A percentile compares a stretch with the other conserved stretches of the same genome.
Conservation (phyloP, 1,140 invertebrate species). For the Tachypleus tridentatus region DNA sequence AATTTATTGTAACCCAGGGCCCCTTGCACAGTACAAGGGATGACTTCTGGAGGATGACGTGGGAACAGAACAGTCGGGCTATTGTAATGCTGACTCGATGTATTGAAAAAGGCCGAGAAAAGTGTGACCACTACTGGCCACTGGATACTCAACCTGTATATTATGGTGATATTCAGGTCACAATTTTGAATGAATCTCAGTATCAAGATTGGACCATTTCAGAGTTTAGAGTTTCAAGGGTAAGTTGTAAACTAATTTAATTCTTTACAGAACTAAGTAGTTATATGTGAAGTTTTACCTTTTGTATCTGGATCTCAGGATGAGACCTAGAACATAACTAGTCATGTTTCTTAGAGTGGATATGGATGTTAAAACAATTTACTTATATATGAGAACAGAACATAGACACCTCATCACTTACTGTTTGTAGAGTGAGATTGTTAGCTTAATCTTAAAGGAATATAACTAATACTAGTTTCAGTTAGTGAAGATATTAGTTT, state of each 20-base stretch:
- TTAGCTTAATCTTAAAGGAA: too few relatives aligned
- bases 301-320: too few relatives aligned
- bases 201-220: conserved; percentile 91
- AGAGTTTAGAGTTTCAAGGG: conserved; percentile 66
- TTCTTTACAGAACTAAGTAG: too few relatives aligned
- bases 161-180: conserved; percentile 90
- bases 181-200: conserved; percentile 77
- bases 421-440: too few relatives aligned
- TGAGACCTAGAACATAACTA: too few relatives aligned
- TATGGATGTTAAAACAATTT: too few relatives aligned
- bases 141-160: conserved; percentile 82
- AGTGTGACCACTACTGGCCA: conserved; percentile 97
- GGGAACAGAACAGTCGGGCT: conserved; percentile 87
- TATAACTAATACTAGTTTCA: too few relatives aligned
- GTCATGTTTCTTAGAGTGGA: too few relatives aligned
- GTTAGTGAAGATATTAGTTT: too few relatives aligned
- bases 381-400: too few relatives aligned
- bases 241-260: neutral
- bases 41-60: conserved; percentile 98
- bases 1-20: conserved; percentile 95
- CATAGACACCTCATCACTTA: too few relatives aligned
- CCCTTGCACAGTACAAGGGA: conserved; percentile 88
- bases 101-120: conserved; percentile 78
- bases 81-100: conserved; percentile 94
- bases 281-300: too few relatives aligned